A percentile compares a stretch with the other conserved stretches of the same genome.
phyloP scores from a whole-genome alignment of 2,888 invertebrate species.

The Lepetodrilus schrolli region DNA sequence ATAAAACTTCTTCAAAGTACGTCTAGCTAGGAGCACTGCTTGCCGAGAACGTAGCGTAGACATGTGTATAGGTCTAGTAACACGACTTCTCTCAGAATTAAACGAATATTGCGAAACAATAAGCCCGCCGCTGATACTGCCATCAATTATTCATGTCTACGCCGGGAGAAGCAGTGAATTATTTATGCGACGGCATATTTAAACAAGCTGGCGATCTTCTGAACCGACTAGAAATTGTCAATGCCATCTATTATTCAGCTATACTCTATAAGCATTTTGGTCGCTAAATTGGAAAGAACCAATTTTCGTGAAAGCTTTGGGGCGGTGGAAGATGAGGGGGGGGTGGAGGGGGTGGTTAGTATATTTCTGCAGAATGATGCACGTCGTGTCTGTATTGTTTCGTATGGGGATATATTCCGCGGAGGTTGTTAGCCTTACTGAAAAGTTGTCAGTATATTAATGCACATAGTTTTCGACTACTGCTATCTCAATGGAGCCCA shows the following conservation, averaged over 20 bases:
- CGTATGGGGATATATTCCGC: no score
- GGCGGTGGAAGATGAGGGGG: neutral
- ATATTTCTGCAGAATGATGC: no score
- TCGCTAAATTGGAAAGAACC: constrained; percentile 31
- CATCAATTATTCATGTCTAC: constrained; percentile 7
- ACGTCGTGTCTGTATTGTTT: no score
- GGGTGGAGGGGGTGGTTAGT: no score
- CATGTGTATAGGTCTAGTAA: neutral
- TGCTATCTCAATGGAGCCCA: no score
- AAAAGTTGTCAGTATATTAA: no score
- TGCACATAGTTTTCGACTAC: no score
- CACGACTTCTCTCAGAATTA: constrained; percentile 12
- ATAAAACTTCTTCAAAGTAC: neutral
- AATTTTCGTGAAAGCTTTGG: constrained; percentile 29
- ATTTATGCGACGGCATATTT: constrained; percentile 46
- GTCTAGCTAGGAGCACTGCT: neutral
- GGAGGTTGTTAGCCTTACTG: no score
- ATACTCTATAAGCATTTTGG: constrained; percentile 3
- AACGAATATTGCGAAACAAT: constrained; percentile 26
- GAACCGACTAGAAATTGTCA: constrained; percentile 21
- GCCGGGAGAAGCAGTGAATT: constrained; percentile 30
- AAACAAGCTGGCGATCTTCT: constrained; percentile 32
- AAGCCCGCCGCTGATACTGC: neutral
- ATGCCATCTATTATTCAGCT: constrained; percentile 13
- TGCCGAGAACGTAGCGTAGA: neutral